phyloP scores from a whole-genome alignment of 2,113 vertebrate species.

The Electrona antarctica region DNA sequence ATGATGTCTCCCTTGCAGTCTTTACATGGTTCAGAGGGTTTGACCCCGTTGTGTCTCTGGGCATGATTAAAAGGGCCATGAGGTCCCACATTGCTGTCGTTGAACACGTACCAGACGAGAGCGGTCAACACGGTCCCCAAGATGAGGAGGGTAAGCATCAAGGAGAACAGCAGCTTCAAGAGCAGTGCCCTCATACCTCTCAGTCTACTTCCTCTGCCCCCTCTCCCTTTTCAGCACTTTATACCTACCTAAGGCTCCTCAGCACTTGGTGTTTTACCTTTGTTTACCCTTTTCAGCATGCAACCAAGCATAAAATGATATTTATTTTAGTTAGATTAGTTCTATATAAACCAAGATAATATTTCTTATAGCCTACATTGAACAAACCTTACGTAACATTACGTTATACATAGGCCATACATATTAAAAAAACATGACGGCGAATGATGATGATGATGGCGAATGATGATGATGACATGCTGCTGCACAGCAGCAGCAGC shows the following conservation, averaged over 20 bases:
- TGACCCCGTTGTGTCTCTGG: slow-evolving; percentile 10
- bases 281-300: too few species aligned
- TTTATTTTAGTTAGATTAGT: too few species aligned
- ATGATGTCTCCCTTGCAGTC: slow-evolving; percentile 50
- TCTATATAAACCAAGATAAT: too few species aligned
- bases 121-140: slow-evolving; percentile 59
- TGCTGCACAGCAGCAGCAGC: too few species aligned
- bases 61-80: neutral
- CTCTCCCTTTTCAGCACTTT: neutral
- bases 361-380: too few species aligned
- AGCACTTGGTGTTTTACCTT: neutral
- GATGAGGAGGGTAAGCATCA: slow-evolving; percentile 50
- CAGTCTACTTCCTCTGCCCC: slow-evolving; percentile 8
- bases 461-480: too few species aligned
- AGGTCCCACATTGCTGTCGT: slow-evolving; percentile 33
- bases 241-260: neutral
- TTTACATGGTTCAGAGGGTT: slow-evolving; percentile 26
- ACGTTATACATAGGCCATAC: too few species aligned
- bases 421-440: too few species aligned
- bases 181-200: slow-evolving; percentile 56
- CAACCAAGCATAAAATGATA: too few species aligned
- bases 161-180: slow-evolving; percentile 40
- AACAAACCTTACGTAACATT: too few species aligned
- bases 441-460: too few species aligned
- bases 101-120: slow-evolving; percentile 54